Conservation (phyloP, 2,888 invertebrate species). For the Clistopyga incitator region DNA sequence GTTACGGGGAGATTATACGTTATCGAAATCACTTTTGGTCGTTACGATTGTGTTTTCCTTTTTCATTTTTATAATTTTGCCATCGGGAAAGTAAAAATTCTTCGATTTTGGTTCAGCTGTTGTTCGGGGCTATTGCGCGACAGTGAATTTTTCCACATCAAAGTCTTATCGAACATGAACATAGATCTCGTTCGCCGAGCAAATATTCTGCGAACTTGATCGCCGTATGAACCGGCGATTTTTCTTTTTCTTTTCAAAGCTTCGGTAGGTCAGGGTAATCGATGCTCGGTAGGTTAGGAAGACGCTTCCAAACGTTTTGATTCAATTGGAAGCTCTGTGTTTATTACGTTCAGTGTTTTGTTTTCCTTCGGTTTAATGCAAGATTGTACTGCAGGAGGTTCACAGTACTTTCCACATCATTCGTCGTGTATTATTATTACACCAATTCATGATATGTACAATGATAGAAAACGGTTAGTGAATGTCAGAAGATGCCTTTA, state of each 20-base stretch:
- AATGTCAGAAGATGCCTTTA: conserved; percentile 42
- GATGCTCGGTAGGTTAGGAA: conserved; percentile 71
- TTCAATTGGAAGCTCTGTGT: conserved; percentile 79
- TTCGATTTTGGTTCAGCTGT: neutral
- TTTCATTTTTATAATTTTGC: conserved; percentile 42
- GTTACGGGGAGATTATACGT: conserved; percentile 26
- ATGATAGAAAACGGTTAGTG: conserved; percentile 61
- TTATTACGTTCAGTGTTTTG: conserved; percentile 71
- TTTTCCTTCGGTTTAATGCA: conserved; percentile 56
- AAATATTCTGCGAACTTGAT: conserved; percentile 1
- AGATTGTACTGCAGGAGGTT: conserved; percentile 68
- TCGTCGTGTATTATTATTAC: conserved; percentile 25
- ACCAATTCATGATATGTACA: conserved; percentile 65
- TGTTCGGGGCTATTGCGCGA: neutral
- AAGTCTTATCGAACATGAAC: conserved; percentile 10
- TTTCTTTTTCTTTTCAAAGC: conserved; percentile 5
- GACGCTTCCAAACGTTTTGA: conserved; percentile 79
- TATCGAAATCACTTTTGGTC: conserved; percentile 12
- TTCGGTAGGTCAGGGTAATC: conserved; percentile 69
- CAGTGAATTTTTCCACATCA: conserved; percentile 3
- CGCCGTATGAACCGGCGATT: conserved; percentile 18
- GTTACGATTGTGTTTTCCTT: neutral
- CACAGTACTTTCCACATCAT: conserved; percentile 44
- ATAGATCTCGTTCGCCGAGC: conserved; percentile 9
- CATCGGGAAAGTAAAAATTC: conserved; percentile 20